These are phyloP conservation scores for Balanococcus diminutus DNA, from an alignment of 2,888 invertebrate genomes.

Conservation along the genomic window DNA sequence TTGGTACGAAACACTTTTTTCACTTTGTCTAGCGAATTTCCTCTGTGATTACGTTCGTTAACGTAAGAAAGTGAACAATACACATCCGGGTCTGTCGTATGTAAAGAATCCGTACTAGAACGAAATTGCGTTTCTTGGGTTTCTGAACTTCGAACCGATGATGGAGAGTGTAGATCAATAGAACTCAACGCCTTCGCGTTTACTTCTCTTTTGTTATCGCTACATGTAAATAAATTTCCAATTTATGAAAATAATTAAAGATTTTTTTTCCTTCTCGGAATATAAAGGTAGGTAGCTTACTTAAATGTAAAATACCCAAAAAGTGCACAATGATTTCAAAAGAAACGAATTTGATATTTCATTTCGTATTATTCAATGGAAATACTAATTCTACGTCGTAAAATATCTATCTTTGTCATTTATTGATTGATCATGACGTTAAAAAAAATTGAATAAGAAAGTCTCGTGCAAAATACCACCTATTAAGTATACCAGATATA, in stretches of 20 bases:
- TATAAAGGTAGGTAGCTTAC: neutral
- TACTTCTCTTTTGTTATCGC: conserved; percentile 4
- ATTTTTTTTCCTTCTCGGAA: neutral
- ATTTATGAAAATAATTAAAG: neutral
- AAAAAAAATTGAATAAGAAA: no score
- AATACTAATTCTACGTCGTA: no score
- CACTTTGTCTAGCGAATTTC: conserved; percentile 16
- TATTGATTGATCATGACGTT: no score
- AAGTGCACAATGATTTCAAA: neutral
- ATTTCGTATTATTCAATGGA: no score
- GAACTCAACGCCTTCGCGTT: neutral
- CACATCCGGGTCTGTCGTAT: conserved; percentile 10
- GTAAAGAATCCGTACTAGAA: conserved; percentile 31
- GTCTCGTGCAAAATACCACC: no score
- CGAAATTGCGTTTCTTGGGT: conserved; percentile 25
- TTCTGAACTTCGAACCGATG: conserved; percentile 29
- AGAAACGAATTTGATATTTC: neutral
- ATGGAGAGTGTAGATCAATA: conserved; percentile 19
- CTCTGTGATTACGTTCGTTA: conserved; percentile 42
- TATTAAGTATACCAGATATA: neutral
- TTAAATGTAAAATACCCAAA: neutral
- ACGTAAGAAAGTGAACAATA: conserved; percentile 46
- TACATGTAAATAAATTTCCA: conserved; percentile 4
- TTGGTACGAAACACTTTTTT: conserved; percentile 42
- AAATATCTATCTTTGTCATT: no score